A percentile compares a stretch with the other conserved stretches of the same genome.
Evolutionary conservation across 2,888 invertebrate species (phyloP).

Genomic region (Chrysodeixis includens): DNA sequence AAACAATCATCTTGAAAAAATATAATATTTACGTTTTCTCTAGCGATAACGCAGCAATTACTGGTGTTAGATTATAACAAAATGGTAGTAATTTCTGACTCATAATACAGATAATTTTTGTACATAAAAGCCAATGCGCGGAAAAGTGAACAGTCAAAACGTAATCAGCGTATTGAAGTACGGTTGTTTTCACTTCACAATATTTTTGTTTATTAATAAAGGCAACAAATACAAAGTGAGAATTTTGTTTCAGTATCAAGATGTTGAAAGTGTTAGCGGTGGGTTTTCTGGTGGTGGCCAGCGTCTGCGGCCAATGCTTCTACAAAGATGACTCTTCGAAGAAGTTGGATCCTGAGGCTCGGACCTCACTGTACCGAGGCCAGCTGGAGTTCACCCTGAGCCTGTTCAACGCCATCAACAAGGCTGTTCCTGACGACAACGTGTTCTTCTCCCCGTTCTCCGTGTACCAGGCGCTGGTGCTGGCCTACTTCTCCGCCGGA

Average conservation of each 20-base stretch:
- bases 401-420: constrained; percentile 91
- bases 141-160: constrained; percentile 8
- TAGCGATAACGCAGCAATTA: constrained; percentile 18
- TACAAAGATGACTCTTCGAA: constrained; percentile 82
- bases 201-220: neutral
- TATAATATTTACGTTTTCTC: neutral
- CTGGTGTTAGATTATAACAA: neutral
- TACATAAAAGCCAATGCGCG: constrained; percentile 28
- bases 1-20: neutral
- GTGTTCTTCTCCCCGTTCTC: constrained; percentile 97
- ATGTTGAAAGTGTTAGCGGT: constrained; percentile 75
- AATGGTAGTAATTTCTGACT: constrained; percentile 12
- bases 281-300: constrained; percentile 66
- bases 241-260: constrained; percentile 54
- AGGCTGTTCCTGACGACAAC: constrained; percentile 91
- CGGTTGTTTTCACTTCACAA: neutral
- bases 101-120: constrained; percentile 12
- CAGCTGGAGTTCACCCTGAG: constrained; percentile 92
- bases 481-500: constrained; percentile 94
- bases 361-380: constrained; percentile 78
- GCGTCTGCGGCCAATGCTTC: constrained; percentile 81
- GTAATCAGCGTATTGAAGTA: neutral
- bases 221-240: neutral
- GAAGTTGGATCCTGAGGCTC: constrained; percentile 80
- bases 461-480: constrained; percentile 93